A percentile compares a stretch with the other conserved stretches of the same genome.
Evolutionary conservation across 2,888 invertebrate species (phyloP).

Genomic region (Ctenicera cuprea): DNA sequence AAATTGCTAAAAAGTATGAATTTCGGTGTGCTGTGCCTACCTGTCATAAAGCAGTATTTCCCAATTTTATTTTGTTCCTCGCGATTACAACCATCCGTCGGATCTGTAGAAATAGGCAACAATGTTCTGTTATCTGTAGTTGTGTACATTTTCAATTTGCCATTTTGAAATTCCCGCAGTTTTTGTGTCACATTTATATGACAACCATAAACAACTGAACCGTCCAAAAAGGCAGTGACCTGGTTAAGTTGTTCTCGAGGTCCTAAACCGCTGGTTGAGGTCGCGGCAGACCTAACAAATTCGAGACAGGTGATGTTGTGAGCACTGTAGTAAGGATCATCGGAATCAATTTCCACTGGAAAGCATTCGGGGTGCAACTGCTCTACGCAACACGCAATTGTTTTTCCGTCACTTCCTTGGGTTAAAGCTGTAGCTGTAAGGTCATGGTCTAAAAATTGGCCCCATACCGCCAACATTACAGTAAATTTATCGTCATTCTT

Average conservation of each 20-base stretch:
- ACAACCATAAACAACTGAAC: conserved; percentile 87
- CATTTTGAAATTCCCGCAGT: conserved; percentile 75
- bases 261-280: conserved; percentile 85
- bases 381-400: conserved; percentile 82
- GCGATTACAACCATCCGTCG: conserved; percentile 86
- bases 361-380: conserved; percentile 86
- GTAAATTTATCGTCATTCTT: conserved; percentile 85
- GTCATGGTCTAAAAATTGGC: conserved; percentile 92
- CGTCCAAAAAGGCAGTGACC: conserved; percentile 88
- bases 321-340: conserved; percentile 82
- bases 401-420: conserved; percentile 81
- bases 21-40: neutral
- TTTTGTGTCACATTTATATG: conserved; percentile 72
- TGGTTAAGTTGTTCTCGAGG: conserved; percentile 91
- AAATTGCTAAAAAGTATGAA: neutral
- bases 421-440: conserved; percentile 89
- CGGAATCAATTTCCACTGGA: conserved; percentile 80
- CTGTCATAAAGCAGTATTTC: conserved; percentile 73
- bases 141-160: conserved; percentile 80
- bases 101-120: conserved; percentile 82
- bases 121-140: conserved; percentile 80
- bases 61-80: conserved; percentile 80
- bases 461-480: conserved; percentile 91
- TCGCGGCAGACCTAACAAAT: conserved; percentile 88
- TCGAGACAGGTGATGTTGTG: conserved; percentile 88